These are phyloP conservation scores for Cynodonichthys magdalenae DNA, from an alignment of 2,797 vertebrate genomes.

Conservation along the genomic window DNA sequence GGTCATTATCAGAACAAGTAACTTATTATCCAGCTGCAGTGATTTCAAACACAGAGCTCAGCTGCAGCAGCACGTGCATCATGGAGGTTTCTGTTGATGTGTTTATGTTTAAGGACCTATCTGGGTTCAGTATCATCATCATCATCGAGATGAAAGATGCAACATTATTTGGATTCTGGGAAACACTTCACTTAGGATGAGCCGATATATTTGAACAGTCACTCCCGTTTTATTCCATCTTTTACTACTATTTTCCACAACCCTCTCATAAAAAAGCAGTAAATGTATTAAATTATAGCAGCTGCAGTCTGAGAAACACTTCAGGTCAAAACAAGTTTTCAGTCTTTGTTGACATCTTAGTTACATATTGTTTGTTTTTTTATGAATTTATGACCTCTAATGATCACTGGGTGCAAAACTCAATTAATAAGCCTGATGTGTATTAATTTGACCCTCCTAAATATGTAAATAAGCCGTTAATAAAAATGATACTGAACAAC, in stretches of 20 bases:
- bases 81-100: constrained; percentile 2
- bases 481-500: background rate
- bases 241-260: background rate
- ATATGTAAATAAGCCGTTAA: constrained; percentile 15
- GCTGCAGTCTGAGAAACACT: background rate
- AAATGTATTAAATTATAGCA: background rate
- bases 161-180: no score
- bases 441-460: constrained; percentile 3
- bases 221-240: background rate
- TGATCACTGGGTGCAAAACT: constrained; percentile 32
- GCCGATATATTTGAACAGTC: background rate
- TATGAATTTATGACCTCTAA: constrained; percentile 10
- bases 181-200: background rate
- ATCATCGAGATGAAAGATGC: background rate
- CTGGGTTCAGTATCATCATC: background rate
- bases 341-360: constrained; percentile 10
- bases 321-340: background rate
- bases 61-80: background rate
- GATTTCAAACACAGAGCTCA: constrained; percentile 4
- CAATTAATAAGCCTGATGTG: background rate
- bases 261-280: background rate
- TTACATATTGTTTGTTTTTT: constrained; percentile 8
- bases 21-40: constrained; percentile 26
- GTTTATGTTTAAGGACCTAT: background rate
- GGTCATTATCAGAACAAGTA: constrained; percentile 39